These are phyloP conservation scores for Pipa parva DNA, from an alignment of 2,113 vertebrate species.

Conservation along the genomic window DNA sequence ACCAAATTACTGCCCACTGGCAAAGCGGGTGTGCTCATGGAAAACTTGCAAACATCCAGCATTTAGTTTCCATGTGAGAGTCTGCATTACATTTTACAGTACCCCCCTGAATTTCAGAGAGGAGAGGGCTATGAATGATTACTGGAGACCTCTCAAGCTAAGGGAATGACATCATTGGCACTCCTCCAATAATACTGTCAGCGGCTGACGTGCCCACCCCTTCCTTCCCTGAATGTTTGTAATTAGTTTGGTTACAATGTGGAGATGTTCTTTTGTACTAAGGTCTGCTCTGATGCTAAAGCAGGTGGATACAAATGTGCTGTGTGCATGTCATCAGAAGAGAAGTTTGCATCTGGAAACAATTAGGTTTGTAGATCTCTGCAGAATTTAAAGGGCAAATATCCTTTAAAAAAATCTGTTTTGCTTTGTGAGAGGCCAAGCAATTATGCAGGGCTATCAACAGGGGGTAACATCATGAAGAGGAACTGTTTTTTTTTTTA, in stretches of 20 bases:
- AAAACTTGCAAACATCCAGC: slow-evolving; percentile 7
- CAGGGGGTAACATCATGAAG: too few species aligned
- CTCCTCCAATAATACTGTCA: slow-evolving; percentile 15
- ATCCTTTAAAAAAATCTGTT: too few species aligned
- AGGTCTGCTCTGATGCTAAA: neutral
- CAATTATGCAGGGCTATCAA: too few species aligned
- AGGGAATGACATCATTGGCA: slow-evolving; percentile 16
- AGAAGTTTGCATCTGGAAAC: neutral
- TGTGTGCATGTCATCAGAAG: neutral
- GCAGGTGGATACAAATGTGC: neutral
- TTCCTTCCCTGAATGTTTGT: neutral
- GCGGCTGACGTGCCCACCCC: neutral
- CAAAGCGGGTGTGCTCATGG: slow-evolving; percentile 24
- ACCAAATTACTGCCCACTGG: slow-evolving; percentile 30
- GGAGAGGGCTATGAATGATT: neutral
- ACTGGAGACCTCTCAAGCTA: neutral
- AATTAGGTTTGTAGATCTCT: too few species aligned
- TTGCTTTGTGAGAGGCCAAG: too few species aligned
- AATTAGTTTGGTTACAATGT: neutral
- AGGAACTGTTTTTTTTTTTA: too few species aligned
- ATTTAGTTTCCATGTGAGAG: slow-evolving; percentile 10
- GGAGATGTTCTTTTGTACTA: neutral
- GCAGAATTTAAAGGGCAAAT: too few species aligned
- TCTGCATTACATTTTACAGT: neutral
- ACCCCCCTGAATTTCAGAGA: slow-evolving; percentile 3